Evolutionary conservation across 2,888 invertebrate species (phyloP).

Genomic region (Pherbina coryleti): DNA sequence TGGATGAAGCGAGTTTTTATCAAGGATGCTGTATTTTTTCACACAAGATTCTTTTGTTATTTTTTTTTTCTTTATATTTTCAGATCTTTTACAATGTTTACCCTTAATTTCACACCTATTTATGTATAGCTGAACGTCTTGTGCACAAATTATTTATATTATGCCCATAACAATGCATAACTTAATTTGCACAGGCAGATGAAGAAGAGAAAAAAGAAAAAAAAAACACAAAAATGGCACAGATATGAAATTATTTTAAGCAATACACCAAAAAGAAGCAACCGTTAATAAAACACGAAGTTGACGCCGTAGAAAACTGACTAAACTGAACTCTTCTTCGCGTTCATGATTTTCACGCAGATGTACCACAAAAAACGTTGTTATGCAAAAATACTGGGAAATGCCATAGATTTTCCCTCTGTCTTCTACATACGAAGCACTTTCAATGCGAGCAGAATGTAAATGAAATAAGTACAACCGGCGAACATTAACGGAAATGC

Average conservation of each 20-base stretch:
- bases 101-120: too few species aligned
- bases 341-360: constrained; percentile 10
- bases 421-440: too few species aligned
- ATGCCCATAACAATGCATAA: neutral
- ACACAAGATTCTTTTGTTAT: neutral
- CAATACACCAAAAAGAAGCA: neutral
- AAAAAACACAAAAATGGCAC: neutral
- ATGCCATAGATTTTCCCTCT: neutral
- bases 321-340: constrained; percentile 1
- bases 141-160: too few species aligned
- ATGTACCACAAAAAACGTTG: neutral
- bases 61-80: neutral
- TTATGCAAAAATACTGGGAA: constrained; percentile 35
- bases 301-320: constrained; percentile 15
- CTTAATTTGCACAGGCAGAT: neutral
- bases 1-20: too few species aligned
- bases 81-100: neutral
- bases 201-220: neutral
- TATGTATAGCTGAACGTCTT: too few species aligned
- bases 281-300: neutral
- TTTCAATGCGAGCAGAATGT: neutral
- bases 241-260: neutral
- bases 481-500: neutral
- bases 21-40: too few species aligned
- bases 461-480: neutral